phyloP scores from a whole-genome alignment of 2,797 vertebrate genomes.

The Chaetophractus vellerosus region DNA sequence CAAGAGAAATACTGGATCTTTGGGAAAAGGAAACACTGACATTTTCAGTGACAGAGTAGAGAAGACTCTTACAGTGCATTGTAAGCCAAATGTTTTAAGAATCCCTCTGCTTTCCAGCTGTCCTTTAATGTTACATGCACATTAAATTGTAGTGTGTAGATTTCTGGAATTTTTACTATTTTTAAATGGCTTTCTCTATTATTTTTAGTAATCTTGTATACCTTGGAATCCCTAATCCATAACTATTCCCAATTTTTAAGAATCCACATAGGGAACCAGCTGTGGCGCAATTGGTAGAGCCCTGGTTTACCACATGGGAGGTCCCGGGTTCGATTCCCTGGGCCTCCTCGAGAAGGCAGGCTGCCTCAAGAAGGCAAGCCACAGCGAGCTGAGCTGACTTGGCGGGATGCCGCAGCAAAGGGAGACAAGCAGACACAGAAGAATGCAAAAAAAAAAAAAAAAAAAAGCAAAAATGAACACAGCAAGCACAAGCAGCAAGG shows the following conservation, averaged over 20 bases:
- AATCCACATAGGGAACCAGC: neutral
- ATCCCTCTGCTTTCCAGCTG: neutral
- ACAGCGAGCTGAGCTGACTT: too few relatives aligned
- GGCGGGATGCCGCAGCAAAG: too few relatives aligned
- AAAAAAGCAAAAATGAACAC: too few relatives aligned
- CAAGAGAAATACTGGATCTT: neutral
- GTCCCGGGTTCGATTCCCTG: too few relatives aligned
- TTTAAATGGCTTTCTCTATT: neutral
- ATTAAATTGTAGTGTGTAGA: neutral
- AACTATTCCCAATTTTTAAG: slow-evolving; percentile 44
- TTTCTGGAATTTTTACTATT: slow-evolving; percentile 35
- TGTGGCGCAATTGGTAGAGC: too few relatives aligned
- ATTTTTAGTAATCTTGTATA: slow-evolving; percentile 18
- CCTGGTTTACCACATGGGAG: too few relatives aligned
- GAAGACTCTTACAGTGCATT: neutral
- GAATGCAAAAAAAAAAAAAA: too few relatives aligned
- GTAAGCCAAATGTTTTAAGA: neutral
- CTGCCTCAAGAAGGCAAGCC: too few relatives aligned
- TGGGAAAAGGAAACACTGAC: neutral
- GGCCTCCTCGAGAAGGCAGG: too few relatives aligned
- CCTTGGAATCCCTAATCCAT: neutral
- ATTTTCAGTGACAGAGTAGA: neutral
- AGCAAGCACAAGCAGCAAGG: too few relatives aligned
- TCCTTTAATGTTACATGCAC: neutral
- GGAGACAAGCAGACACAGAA: too few relatives aligned